These are phyloP conservation scores for Seira ritae DNA, from an alignment of 2,888 invertebrate species.

Conservation along the genomic window DNA sequence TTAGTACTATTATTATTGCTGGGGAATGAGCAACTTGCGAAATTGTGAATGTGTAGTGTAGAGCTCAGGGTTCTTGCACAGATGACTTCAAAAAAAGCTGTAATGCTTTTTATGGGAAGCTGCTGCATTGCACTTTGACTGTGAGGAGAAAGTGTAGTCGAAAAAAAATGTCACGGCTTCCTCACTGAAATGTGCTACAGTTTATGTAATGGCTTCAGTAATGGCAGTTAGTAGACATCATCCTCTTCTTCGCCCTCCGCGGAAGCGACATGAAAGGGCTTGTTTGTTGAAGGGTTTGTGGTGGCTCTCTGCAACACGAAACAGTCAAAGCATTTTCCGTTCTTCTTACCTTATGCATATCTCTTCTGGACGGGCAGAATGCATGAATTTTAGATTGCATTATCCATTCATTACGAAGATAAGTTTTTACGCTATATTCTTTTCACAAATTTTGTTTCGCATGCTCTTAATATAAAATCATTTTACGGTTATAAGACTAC, in stretches of 20 bases:
- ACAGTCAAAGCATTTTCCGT: no score
- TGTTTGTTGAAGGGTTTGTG: background rate
- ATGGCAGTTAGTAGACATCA: constrained; percentile 45
- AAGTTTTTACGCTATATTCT: no score
- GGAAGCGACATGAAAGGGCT: background rate
- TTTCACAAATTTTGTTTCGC: background rate
- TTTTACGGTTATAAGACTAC: constrained; percentile 46
- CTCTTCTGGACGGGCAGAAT: background rate
- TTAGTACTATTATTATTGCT: no score
- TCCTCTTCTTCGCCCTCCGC: background rate
- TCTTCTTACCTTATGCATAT: background rate
- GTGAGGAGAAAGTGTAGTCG: constrained; percentile 42
- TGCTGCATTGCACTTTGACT: no score
- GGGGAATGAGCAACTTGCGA: no score
- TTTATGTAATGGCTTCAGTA: constrained; percentile 47
- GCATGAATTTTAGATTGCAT: background rate
- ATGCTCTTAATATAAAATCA: constrained; percentile 39
- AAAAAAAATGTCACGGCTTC: constrained; percentile 50
- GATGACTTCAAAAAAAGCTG: constrained; percentile 24
- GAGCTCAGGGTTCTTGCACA: constrained; percentile 7
- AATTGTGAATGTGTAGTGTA: background rate
- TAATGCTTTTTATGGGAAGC: no score
- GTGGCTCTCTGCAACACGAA: no score
- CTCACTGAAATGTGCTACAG: constrained; percentile 46
- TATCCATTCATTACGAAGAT: background rate